Conservation (phyloP, 2,113 vertebrate genomes). For the Hyaena hyaena region DNA sequence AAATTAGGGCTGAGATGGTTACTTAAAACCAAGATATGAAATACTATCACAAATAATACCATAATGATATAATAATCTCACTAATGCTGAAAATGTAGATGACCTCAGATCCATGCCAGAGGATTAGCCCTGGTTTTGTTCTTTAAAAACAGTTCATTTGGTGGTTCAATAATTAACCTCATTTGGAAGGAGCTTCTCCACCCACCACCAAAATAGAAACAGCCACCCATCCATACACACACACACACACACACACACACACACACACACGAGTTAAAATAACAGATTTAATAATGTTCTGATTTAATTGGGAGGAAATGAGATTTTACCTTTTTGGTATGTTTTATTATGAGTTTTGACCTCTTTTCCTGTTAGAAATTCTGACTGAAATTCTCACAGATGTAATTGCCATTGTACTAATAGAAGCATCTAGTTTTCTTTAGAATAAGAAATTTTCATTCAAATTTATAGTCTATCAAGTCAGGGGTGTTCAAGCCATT, state of each 20-base stretch:
- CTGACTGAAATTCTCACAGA: slow-evolving; percentile 19
- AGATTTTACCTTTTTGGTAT: neutral
- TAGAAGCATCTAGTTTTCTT: neutral
- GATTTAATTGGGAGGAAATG: neutral
- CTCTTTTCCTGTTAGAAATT: slow-evolving; percentile 38
- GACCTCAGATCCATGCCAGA: neutral
- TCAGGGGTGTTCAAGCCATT: neutral
- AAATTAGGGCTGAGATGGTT: neutral
- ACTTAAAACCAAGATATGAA: neutral
- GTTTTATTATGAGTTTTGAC: neutral
- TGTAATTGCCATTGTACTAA: neutral
- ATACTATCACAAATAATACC: slow-evolving; percentile 38
- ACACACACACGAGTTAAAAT: neutral
- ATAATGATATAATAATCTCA: slow-evolving; percentile 40
- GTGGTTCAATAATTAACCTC: neutral
- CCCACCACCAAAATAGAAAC: neutral
- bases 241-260: neutral
- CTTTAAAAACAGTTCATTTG: neutral
- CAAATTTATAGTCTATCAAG: slow-evolving; percentile 5
- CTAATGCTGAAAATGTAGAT: neutral
- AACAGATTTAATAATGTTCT: neutral
- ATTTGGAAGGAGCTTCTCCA: neutral
- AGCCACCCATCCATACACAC: neutral
- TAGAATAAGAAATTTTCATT: slow-evolving; percentile 11
- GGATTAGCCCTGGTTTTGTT: neutral